A percentile compares a stretch with the other conserved stretches of the same genome.
Evolutionary conservation across 2,888 invertebrate species (phyloP).

Genomic region (Leistus spinibarbis): DNA sequence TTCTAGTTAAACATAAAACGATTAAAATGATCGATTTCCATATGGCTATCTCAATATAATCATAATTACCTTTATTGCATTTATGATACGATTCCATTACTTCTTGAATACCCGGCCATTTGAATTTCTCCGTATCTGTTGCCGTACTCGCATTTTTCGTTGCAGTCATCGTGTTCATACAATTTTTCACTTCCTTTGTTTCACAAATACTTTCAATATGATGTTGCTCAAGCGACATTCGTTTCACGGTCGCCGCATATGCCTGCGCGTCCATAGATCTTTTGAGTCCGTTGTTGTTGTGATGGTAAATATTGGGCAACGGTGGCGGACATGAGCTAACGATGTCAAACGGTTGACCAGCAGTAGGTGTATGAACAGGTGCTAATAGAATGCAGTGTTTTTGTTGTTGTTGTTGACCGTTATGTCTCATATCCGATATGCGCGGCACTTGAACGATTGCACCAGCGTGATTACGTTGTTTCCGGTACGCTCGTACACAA

Average conservation of each 20-base stretch:
- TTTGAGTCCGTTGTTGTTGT: conserved; percentile 17
- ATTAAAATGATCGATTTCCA: neutral
- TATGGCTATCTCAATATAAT: neutral
- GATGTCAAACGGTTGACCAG: neutral
- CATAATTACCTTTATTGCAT: conserved; percentile 60
- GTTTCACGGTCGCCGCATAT: neutral
- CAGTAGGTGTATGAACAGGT: conserved; percentile 19
- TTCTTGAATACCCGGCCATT: conserved; percentile 62
- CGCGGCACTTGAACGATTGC: neutral
- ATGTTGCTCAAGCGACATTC: conserved; percentile 18
- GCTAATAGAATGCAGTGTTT: neutral
- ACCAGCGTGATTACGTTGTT: conserved; percentile 20
- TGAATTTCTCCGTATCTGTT: conserved; percentile 44
- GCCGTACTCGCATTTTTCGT: conserved; percentile 46
- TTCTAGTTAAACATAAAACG: conserved; percentile 50
- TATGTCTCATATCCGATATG: neutral
- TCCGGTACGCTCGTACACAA: conserved; percentile 51
- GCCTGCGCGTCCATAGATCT: conserved; percentile 15
- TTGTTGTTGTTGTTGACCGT: conserved; percentile 11
- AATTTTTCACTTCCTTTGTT: neutral
- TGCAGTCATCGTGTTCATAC: neutral
- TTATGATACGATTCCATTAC: conserved; percentile 61
- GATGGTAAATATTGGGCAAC: neutral
- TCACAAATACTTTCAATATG: neutral
- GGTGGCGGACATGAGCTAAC: neutral